Conservation (phyloP, 2,888 invertebrate species). For the Hylaea fasciaria region DNA sequence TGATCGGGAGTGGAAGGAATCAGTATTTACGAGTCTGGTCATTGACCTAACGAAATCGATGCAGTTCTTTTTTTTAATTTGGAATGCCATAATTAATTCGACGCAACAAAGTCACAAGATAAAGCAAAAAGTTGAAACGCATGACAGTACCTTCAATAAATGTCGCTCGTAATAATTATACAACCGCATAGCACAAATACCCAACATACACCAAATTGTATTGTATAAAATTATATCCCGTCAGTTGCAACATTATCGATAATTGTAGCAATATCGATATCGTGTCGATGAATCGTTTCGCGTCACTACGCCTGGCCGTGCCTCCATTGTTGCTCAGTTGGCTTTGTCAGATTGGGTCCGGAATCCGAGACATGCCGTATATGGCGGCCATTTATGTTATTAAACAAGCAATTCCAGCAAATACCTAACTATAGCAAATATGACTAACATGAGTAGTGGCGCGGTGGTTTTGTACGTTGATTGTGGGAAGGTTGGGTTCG, state of each 20-base stretch:
- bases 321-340: conserved; percentile 66
- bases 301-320: conserved; percentile 56
- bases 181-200: too few species aligned
- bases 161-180: too few species aligned
- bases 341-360: conserved; percentile 59
- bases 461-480: background rate
- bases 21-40: conserved; percentile 16
- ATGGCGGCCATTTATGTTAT: conserved; percentile 44
- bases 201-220: too few species aligned
- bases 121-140: too few species aligned
- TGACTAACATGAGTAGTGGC: background rate
- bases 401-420: conserved; percentile 42
- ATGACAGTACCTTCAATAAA: too few species aligned
- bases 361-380: conserved; percentile 45
- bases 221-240: background rate
- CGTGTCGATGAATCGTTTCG: conserved; percentile 28
- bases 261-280: conserved; percentile 43
- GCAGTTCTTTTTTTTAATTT: too few species aligned
- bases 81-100: too few species aligned
- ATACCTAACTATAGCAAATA: conserved; percentile 23
- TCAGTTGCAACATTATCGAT: conserved; percentile 8
- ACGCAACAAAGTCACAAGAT: background rate
- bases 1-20: conserved; percentile 25
- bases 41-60: conserved; percentile 16
- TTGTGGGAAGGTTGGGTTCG: background rate